Evolutionary conservation across 2,797 vertebrate species (phyloP).

Genomic region (Pangasius krempfi): DNA sequence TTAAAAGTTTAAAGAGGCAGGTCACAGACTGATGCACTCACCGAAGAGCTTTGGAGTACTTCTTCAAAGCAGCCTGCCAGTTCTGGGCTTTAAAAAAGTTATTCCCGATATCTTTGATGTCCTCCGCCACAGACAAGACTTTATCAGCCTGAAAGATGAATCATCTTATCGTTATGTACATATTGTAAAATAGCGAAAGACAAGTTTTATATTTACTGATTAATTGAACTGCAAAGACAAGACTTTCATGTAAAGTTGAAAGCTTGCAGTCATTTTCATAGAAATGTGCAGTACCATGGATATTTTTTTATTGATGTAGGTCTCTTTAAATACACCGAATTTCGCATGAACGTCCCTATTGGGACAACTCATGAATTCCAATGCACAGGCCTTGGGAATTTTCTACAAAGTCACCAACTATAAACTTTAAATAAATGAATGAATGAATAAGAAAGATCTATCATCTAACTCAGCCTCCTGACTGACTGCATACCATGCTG

Average conservation of each 20-base stretch:
- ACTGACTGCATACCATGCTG: no score
- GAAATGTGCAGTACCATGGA: not conserved
- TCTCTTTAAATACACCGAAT: not conserved
- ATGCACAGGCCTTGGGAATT: not conserved
- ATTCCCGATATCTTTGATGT: constrained; percentile 93
- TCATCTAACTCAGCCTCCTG: no score
- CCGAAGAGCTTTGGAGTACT: constrained; percentile 94
- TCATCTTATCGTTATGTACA: not conserved
- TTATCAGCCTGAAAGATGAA: constrained; percentile 80
- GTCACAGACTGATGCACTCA: constrained; percentile 60
- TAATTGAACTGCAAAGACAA: not conserved
- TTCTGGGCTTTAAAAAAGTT: constrained; percentile 91
- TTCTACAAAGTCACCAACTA: not conserved
- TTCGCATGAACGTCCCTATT: not conserved
- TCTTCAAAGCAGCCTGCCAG: constrained; percentile 88
- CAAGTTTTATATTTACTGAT: not conserved
- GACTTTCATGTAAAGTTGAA: no score
- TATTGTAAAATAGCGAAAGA: not conserved
- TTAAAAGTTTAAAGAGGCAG: not conserved
- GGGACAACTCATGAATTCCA: not conserved
- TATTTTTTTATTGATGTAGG: not conserved
- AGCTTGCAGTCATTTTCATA: not conserved
- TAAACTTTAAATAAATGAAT: no score
- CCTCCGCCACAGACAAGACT: constrained; percentile 86
- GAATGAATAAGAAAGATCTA: no score